phyloP scores from a whole-genome alignment of 1,140 invertebrate genomes.

The Atopsyche davidsoni region DNA sequence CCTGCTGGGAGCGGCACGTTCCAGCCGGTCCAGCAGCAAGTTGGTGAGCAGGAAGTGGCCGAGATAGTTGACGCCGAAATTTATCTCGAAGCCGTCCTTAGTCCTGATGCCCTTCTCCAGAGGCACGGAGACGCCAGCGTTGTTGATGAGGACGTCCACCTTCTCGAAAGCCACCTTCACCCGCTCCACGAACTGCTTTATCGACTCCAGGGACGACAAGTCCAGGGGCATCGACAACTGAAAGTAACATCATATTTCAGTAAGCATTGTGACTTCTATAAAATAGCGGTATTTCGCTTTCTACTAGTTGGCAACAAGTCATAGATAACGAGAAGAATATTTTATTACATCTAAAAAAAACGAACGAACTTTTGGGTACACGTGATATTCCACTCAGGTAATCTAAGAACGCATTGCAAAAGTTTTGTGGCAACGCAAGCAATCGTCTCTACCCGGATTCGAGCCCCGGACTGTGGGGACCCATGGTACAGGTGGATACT shows the following conservation, averaged over 20 bases:
- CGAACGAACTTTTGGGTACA: too few species aligned
- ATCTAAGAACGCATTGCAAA: too few species aligned
- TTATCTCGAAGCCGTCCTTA: slow-evolving; percentile 74
- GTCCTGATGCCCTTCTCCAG: slow-evolving; percentile 48
- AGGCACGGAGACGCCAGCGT: slow-evolving; percentile 75
- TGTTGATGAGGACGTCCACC: slow-evolving; percentile 85
- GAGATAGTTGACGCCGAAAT: slow-evolving; percentile 72
- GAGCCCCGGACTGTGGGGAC: too few species aligned
- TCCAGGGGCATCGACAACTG: slow-evolving; percentile 68
- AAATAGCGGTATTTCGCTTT: background rate
- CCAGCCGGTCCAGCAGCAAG: slow-evolving; percentile 59
- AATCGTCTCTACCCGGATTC: too few species aligned
- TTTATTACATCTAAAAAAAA: background rate
- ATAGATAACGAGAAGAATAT: background rate
- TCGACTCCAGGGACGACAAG: slow-evolving; percentile 63
- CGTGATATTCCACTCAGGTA: too few species aligned
- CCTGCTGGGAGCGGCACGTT: slow-evolving; percentile 49
- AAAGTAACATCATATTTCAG: slow-evolving; percentile 25
- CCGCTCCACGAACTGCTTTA: slow-evolving; percentile 60
- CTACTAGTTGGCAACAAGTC: background rate
- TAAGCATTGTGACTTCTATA: background rate
- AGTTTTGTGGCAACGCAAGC: too few species aligned
- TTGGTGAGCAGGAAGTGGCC: slow-evolving; percentile 82
- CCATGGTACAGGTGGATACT: too few species aligned
- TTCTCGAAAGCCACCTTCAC: slow-evolving; percentile 50